Evolutionary conservation across 2,797 vertebrate genomes (phyloP).

Genomic region (Pseudocheirus occidentalis): DNA sequence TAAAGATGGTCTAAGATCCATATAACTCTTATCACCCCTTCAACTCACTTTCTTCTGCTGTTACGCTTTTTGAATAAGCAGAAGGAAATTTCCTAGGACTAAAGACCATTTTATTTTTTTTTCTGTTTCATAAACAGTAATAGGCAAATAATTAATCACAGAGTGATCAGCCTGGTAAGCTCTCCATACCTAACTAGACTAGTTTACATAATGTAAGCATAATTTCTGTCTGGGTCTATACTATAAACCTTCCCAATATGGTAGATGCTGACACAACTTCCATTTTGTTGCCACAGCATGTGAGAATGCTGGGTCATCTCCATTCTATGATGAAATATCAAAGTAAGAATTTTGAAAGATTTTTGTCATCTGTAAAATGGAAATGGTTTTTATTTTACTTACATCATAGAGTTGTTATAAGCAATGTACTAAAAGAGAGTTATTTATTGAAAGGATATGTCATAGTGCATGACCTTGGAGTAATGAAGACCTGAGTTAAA

Average conservation of each 20-base stretch:
- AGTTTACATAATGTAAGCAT: background rate
- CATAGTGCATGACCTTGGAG: background rate
- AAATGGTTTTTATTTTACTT: background rate
- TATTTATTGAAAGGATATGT: background rate
- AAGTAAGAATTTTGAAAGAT: background rate
- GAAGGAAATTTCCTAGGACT: background rate
- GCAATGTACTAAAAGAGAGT: background rate
- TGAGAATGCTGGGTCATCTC: background rate
- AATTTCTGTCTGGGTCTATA: background rate
- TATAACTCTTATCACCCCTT: background rate
- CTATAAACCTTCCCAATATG: background rate
- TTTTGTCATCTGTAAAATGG: background rate
- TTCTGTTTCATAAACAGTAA: background rate
- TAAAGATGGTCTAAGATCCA: background rate
- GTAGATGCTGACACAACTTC: background rate
- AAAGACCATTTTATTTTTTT: background rate
- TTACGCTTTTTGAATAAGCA: background rate
- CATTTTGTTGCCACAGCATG: background rate
- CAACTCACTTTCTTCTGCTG: background rate
- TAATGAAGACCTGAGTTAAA: background rate
- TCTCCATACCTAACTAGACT: background rate
- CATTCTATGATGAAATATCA: background rate
- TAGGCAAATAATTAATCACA: background rate
- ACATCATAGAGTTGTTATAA: background rate
- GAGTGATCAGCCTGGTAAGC: background rate